phyloP scores from a whole-genome alignment of 2,113 vertebrate species.

The Climacteris rufus region DNA sequence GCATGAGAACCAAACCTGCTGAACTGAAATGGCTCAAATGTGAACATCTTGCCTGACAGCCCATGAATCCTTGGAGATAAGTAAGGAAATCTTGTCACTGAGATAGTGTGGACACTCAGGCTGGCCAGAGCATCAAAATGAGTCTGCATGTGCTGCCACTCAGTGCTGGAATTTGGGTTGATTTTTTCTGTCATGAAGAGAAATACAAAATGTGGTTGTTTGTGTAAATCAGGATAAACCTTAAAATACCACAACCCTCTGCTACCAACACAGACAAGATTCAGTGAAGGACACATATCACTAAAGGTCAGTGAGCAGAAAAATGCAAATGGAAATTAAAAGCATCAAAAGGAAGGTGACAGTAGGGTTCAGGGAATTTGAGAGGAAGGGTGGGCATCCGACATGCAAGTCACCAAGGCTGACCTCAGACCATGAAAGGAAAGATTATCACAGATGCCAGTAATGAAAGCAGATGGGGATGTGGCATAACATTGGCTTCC shows the following conservation, averaged over 20 bases:
- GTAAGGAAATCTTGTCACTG: neutral
- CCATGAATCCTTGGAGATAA: neutral
- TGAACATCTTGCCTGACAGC: neutral
- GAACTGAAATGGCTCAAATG: neutral
- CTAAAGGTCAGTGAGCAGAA: neutral
- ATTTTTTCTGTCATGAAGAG: neutral
- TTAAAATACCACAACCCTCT: neutral
- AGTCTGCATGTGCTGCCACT: neutral
- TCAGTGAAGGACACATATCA: neutral
- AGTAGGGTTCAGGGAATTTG: neutral
- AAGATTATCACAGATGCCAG: neutral
- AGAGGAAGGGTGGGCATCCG: neutral
- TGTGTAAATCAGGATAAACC: neutral
- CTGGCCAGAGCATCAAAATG: neutral
- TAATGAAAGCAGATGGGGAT: neutral
- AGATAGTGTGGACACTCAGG: neutral
- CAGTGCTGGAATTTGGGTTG: neutral
- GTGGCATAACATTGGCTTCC: neutral
- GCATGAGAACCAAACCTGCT: constrained; percentile 17
- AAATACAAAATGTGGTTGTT: neutral
- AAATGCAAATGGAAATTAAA: neutral
- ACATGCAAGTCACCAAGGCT: neutral
- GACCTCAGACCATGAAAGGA: neutral
- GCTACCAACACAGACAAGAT: neutral
- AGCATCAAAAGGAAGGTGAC: neutral